A percentile compares a stretch with the other conserved stretches of the same genome.
Conservation (phyloP, 2,113 vertebrate genomes). For the Sarotherodon lohbergeri region DNA sequence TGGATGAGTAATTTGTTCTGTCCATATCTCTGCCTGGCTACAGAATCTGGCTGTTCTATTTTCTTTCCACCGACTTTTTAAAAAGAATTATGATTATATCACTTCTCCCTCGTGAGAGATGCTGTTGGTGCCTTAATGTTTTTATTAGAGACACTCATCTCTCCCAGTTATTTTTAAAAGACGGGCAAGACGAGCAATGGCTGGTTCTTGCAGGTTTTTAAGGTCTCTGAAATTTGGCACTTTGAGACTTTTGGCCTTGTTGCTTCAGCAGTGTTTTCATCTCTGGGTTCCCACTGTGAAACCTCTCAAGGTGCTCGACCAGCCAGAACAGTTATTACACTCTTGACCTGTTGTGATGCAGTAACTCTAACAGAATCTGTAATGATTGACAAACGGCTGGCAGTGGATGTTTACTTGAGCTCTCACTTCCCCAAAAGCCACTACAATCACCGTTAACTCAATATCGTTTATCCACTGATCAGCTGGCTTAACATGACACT, state of each 20-base stretch:
- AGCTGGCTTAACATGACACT: not conserved
- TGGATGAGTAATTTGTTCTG: not conserved
- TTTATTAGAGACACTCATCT: not conserved
- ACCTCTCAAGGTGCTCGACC: not conserved
- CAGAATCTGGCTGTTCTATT: not conserved
- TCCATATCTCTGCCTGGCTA: not conserved
- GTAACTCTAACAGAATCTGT: not conserved
- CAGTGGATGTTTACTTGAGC: not conserved
- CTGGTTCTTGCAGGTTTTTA: not conserved
- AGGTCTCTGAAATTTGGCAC: not conserved
- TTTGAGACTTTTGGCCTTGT: not conserved
- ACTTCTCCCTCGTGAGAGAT: not conserved
- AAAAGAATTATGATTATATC: not conserved
- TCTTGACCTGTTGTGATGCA: not conserved
- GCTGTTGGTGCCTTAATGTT: conserved; percentile 13
- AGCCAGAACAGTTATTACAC: not conserved
- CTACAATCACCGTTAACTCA: not conserved
- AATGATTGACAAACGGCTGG: not conserved
- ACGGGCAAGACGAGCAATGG: not conserved
- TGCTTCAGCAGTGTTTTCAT: not conserved
- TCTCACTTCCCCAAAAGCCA: not conserved
- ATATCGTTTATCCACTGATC: not conserved
- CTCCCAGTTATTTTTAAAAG: not conserved
- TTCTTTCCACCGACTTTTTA: not conserved
- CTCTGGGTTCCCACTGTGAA: conserved; percentile 4